Base-by-base conservation (phyloP, 2,888 invertebrate species). In the Magallana nippona region DNA sequence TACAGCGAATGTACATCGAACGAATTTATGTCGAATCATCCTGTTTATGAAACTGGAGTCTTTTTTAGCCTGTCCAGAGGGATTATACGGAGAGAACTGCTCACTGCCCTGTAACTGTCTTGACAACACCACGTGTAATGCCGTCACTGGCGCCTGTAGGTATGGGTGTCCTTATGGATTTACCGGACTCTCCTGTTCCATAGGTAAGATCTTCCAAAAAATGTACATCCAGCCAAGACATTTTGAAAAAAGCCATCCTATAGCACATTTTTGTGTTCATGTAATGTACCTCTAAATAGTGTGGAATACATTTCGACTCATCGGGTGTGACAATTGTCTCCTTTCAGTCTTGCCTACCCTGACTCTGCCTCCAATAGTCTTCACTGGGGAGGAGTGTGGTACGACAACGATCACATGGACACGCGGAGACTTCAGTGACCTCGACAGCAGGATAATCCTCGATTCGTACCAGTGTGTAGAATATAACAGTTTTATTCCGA, bases 321-420 rank as follows among this genome's bases (percentile, higher is more conserved):
- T 5, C 5, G 44, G n/a, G 10, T n/a, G 2, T n/a, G n/a, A 60
- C 60, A 15, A 15, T 15, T 15, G 15, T 17, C 60, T n/a, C 15
- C 17, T 60, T 60, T 17, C 71, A 71, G 71, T 27, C 32, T 71
- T 71, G 71, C 71, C 71, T 0, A 71, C 71, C 27, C 71, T 71
- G 22, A 27, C 22, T 0, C 13, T 71, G 3, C 71, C 71, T 27
- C 32, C 71, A 11, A 10, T 8, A 15, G 32, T 22, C 32, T 32
- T 27, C 71, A 71, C 3, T 2, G 71, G 71, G 27, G 71, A 71
- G 32, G 71, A 71, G 27, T 71, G 71, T 71, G 71, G 71, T 27
- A 32, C 32, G 32, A 15, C 15, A 32, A 32, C 32, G 27, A 27
- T 71, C 15, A 71, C 11, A 2, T 71, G 71, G 71, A 71, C 15